Base-by-base conservation (phyloP, 2,113 vertebrate species). In the Zosterops pallidus region DNA sequence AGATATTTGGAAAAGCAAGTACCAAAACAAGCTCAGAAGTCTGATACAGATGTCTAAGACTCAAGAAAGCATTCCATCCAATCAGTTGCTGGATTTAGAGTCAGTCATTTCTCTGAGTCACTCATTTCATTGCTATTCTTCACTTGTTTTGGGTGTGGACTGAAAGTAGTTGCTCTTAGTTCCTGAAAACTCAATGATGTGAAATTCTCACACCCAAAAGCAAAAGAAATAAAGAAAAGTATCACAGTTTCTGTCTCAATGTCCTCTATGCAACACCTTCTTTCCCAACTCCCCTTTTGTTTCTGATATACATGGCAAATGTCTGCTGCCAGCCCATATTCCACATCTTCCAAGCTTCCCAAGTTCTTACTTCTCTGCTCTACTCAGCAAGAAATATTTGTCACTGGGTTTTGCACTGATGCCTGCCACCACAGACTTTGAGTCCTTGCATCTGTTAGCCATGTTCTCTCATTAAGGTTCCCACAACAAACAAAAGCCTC, bases 1-100 rank as follows among this genome's bases (percentile, higher is more conserved):
- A 93, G 94, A 94, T 91, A 77, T 92, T 95, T 96, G 86, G 86
- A 96, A 95, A 9, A 95, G 67, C 70, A 95, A 94, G 83, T 53
- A 96, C 83, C 88, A 90, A 95, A 96, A 92, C 94, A 90, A 84
- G 59, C 88, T 93, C 79, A 75, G 59, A 94, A 83, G 95, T 81
- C 79, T 6, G 14, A 90, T 95, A 94, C 76, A 88, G 83, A 92
- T 96, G 96, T 95, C 91, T 87, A 95, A 71, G 63, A 64, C 83
- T 93, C 91, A 86, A 86, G 77, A 96, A 89, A 89, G 35, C 81
- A 87, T 92, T 96, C 94, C 93, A 81, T 55, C 90, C 96, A 95
- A 86, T 87, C 92, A 95, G 70, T 46, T 1, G 1, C 75, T 81
- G 71, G 76, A 88, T 91, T 92, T 71, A 78, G 80, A 93, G 76